phyloP scores from a whole-genome alignment of 2,797 vertebrate species.

The Cercopithecus neglectus region DNA sequence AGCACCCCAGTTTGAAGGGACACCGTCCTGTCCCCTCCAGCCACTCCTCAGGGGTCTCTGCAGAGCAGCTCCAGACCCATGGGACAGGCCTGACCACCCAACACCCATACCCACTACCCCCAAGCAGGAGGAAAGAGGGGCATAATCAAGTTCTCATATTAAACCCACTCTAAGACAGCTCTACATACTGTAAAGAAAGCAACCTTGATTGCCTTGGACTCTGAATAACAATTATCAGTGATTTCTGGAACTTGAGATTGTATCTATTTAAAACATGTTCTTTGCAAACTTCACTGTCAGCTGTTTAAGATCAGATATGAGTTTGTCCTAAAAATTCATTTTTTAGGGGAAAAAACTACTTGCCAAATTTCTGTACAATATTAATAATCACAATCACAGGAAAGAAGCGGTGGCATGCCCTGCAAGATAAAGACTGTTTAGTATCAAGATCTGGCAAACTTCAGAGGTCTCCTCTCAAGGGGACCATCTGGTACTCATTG shows the following conservation, averaged over 20 bases:
- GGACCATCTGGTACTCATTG: no score
- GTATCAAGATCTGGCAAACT: neutral
- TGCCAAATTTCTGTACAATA: neutral
- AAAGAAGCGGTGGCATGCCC: neutral
- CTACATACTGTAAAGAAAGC: neutral
- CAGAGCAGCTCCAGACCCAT: neutral
- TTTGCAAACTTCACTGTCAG: neutral
- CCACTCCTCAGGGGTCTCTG: neutral
- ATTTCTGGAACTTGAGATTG: neutral
- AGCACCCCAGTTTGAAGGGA: constrained; percentile 21
- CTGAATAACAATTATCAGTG: neutral
- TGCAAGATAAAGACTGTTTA: neutral
- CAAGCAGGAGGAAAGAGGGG: neutral
- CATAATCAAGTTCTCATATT: neutral
- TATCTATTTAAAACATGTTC: constrained; percentile 4
- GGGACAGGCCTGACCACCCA: neutral
- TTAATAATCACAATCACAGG: neutral
- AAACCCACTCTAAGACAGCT: neutral
- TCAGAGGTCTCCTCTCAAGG: rapidly evolving
- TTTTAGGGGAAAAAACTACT: neutral
- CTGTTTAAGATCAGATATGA: constrained; percentile 10
- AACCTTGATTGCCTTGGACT: neutral
- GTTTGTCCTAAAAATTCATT: constrained; percentile 31
- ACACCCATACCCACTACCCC: neutral
- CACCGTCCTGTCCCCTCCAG: neutral